Conservation (phyloP, 2,888 invertebrate species). For the Salticus scenicus region DNA sequence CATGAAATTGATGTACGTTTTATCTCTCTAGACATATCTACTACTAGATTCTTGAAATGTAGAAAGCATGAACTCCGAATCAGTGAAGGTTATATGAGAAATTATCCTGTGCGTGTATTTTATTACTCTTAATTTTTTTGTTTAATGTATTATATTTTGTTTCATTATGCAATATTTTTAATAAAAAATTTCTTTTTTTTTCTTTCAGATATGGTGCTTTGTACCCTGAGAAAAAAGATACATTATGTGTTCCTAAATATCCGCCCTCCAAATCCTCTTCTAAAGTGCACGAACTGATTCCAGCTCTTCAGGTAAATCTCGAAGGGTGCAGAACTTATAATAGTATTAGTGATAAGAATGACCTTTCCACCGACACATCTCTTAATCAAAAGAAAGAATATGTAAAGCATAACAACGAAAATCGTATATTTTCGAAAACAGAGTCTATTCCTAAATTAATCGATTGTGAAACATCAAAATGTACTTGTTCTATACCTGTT, state of each 20-base stretch:
- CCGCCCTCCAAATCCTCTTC: not conserved
- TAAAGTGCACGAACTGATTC: not conserved
- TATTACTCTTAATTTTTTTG: too few relatives aligned
- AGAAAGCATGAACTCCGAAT: too few relatives aligned
- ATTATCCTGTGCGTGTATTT: too few relatives aligned
- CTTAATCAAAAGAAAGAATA: not conserved
- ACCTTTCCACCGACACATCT: not conserved
- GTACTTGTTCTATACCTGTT: not conserved
- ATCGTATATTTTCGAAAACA: not conserved
- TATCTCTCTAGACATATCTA: too few relatives aligned
- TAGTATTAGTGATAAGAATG: not conserved
- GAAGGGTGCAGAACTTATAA: not conserved
- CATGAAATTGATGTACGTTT: too few relatives aligned
- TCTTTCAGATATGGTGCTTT: not conserved
- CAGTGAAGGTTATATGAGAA: too few relatives aligned
- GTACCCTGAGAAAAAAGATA: not conserved
- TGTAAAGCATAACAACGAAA: not conserved
- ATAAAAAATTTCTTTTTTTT: not conserved
- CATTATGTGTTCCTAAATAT: slow-evolving; percentile 5
- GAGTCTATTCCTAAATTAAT: not conserved
- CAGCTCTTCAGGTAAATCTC: not conserved
- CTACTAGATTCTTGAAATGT: too few relatives aligned
- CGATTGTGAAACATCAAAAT: not conserved
- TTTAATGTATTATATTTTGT: too few relatives aligned
- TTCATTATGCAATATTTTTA: too few relatives aligned